These are phyloP conservation scores for Troglohyphantes excavatus DNA, from an alignment of 2,888 invertebrate genomes.

Conservation along the genomic window DNA sequence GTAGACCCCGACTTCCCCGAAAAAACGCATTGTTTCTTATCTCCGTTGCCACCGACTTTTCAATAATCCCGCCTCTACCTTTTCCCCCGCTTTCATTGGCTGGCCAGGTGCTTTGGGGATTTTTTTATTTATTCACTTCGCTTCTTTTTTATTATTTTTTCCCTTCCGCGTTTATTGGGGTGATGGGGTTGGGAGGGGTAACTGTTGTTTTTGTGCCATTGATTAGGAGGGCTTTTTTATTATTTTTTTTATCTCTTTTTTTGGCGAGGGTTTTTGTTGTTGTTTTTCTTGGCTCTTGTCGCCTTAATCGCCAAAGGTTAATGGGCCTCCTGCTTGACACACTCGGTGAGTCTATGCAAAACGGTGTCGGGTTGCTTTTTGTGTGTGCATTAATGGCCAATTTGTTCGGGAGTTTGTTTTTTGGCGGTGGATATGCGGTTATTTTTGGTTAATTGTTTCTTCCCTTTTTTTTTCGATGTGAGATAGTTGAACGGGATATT, in stretches of 20 bases:
- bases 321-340: constrained; percentile 65
- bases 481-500: background rate
- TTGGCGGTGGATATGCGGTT: background rate
- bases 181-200: constrained; percentile 36
- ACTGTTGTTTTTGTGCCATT: constrained; percentile 77
- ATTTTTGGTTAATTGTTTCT: constrained; percentile 13
- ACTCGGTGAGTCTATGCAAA: constrained; percentile 19
- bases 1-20: constrained; percentile 41
- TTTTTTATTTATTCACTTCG: constrained; percentile 14
- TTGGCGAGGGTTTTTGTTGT: constrained; percentile 47
- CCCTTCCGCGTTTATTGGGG: constrained; percentile 74
- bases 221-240: constrained; percentile 74
- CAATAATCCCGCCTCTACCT: constrained; percentile 75
- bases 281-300: constrained; percentile 74
- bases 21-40: constrained; percentile 78
- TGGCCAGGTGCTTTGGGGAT: constrained; percentile 30
- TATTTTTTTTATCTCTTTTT: constrained; percentile 40
- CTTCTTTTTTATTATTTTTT: constrained; percentile 28
- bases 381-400: constrained; percentile 4
- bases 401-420: background rate
- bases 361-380: constrained; percentile 20
- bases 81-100: constrained; percentile 63
- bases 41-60: constrained; percentile 77
- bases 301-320: constrained; percentile 78
- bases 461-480: background rate